Evolutionary conservation across 2,113 vertebrate genomes (phyloP).

Genomic region (Ammodytes dubius): DNA sequence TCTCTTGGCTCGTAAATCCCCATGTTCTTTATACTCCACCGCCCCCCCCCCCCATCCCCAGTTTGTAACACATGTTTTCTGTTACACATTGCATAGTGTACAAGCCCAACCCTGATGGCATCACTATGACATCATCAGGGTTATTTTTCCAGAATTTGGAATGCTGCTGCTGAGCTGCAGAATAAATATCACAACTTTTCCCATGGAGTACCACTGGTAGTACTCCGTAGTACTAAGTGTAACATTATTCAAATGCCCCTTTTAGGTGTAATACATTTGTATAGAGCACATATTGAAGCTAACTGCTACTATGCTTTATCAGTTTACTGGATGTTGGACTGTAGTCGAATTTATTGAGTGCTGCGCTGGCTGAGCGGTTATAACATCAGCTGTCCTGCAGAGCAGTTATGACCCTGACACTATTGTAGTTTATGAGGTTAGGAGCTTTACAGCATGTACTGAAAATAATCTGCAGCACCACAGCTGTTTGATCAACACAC

Average conservation of each 20-base stretch:
- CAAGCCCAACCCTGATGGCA: conserved; percentile 13
- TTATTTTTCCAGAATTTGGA: conserved; percentile 9
- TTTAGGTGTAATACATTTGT: conserved; percentile 1
- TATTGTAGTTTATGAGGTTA: conserved; percentile 79
- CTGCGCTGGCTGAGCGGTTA: conserved; percentile 43
- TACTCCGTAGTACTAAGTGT: not conserved
- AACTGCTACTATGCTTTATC: conserved; percentile 6
- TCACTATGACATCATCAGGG: not conserved
- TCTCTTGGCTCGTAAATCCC: conserved; percentile 27
- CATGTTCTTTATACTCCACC: not conserved
- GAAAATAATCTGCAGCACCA: conserved; percentile 71
- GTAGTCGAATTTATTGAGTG: conserved; percentile 49
- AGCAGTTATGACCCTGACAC: conserved; percentile 70
- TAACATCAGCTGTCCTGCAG: conserved; percentile 64
- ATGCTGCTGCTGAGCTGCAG: not conserved
- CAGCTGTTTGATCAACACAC: conserved; percentile 74
- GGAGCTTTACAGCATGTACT: conserved; percentile 74
- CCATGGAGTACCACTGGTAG: not conserved
- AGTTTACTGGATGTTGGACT: conserved; percentile 21
- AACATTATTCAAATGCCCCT: not conserved
- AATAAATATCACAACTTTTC: not conserved
- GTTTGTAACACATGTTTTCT: conserved; percentile 14
- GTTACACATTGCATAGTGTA: not conserved
- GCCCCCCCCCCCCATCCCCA: too few species aligned
- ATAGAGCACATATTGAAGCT: conserved; percentile 3